Evolutionary conservation across 2,888 invertebrate species (phyloP).

Genomic region (Drosophila koepferae): DNA sequence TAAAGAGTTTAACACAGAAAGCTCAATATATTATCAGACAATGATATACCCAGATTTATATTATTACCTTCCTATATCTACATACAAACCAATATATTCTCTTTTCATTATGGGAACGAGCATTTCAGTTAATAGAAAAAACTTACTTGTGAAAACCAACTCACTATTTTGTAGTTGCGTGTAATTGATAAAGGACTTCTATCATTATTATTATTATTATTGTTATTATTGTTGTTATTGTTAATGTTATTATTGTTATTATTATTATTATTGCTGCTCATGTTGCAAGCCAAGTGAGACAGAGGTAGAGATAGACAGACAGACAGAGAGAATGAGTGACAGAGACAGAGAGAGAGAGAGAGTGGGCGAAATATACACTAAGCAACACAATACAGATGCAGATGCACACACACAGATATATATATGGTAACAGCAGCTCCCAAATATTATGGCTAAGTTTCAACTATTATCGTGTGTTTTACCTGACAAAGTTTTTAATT

Average conservation of each 20-base stretch:
- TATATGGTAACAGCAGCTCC: constrained; percentile 37
- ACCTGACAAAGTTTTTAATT: constrained; percentile 49
- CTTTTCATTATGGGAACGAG: neutral
- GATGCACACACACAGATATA: neutral
- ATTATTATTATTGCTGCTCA: constrained; percentile 34
- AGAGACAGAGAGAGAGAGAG: too few relatives aligned
- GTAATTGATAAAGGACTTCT: constrained; percentile 48
- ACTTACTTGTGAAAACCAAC: constrained; percentile 84
- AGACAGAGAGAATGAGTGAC: constrained; percentile 8
- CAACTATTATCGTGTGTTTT: constrained; percentile 24
- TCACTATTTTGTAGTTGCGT: constrained; percentile 74
- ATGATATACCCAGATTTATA: too few relatives aligned
- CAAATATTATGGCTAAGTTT: constrained; percentile 30
- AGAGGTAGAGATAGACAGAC: constrained; percentile 5
- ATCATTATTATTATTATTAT: constrained; percentile 28
- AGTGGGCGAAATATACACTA: constrained; percentile 13
- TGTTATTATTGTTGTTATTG: constrained; percentile 29
- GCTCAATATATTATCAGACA: too few relatives aligned
- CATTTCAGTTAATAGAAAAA: constrained; percentile 4
- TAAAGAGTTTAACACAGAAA: too few relatives aligned
- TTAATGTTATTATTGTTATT: constrained; percentile 27
- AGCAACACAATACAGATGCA: constrained; percentile 30
- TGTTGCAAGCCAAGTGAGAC: constrained; percentile 26
- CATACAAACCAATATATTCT: neutral
- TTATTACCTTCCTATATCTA: too few relatives aligned